Evolutionary conservation across 37 sponge, comb jelly and placozoan species (phyloP), one percentile per base, ranked within the genome.

Genomic region (Chondrosia reniformis): DNA sequence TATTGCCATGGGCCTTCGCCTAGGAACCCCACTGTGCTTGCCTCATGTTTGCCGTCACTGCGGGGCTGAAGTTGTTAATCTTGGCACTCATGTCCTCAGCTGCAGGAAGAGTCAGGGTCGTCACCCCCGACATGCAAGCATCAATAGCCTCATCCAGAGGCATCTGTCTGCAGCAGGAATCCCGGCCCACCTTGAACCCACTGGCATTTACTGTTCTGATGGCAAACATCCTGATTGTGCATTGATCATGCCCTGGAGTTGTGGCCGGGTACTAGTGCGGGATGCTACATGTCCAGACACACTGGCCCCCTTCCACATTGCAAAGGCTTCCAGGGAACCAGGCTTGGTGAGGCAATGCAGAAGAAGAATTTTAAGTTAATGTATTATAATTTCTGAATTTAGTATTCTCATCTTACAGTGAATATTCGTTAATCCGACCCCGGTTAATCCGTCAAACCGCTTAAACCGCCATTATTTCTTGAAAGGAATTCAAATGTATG

Each of bases 41-140:
- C 78, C 77, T 5, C 84, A 84, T 49, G 6, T 38, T 1, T 84
- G 84, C 69, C 78, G 67, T 45, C 37, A 30, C 67, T 84, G 84
- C 52, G 84, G 84, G 1, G 54, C 49, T 33, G n/a, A 64, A 12
- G 78, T 84, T 30, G 71, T 49, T 56, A 31, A 46, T 9, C 30
- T 67, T 32, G 78, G 64, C 17, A 64, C 55, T 37, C 66, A 76
- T 63, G 83, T 54, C 45, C 65, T 75, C 46, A 63, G 46, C 15
- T 83, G 76, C 34, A 21, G 63, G 32, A 28, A 24, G n/a, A 82
- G 75, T 34, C 31, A 55, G 41, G 83, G 64, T 33, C 46, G 76
- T 6, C 63, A 45, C 66, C 67, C 52, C 38, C 76, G 64, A 21
- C 76, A 75, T 76, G 46, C 76, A 22, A 34, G 59, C 9, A 19